Conservation (phyloP, 2,113 vertebrate genomes). For the Psittacula cyanocephala region DNA sequence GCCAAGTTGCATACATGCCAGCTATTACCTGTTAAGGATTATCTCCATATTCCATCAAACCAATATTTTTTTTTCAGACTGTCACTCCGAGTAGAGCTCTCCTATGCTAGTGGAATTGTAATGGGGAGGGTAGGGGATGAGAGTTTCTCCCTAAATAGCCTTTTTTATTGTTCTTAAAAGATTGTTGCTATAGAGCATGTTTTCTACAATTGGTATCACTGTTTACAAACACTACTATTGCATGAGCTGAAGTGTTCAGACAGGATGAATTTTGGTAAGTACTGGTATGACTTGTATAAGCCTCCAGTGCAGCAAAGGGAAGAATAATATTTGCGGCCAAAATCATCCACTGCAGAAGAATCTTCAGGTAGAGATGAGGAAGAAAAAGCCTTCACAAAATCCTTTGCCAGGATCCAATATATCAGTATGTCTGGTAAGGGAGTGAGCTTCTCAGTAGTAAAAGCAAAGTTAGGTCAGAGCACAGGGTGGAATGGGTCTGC, state of each 20-base stretch:
- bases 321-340: background rate
- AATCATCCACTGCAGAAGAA: background rate
- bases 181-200: background rate
- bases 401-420: background rate
- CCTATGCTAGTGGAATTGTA: background rate
- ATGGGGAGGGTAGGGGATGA: too few species aligned
- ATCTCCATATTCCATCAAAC: background rate
- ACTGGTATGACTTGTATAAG: background rate
- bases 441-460: background rate
- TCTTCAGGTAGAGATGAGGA: background rate
- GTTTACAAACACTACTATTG: background rate
- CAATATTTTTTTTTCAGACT: background rate
- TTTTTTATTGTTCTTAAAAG: background rate
- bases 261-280: background rate
- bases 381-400: background rate
- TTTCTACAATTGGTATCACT: background rate
- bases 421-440: background rate
- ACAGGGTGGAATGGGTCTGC: background rate
- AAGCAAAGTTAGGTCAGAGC: background rate
- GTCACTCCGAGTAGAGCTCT: background rate
- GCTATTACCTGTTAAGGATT: background rate
- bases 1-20: background rate
- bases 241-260: background rate
- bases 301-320: background rate
- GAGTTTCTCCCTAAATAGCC: background rate